These are phyloP conservation scores for Sebastes fasciatus DNA, from an alignment of 2,113 vertebrate species.

Conservation along the genomic window DNA sequence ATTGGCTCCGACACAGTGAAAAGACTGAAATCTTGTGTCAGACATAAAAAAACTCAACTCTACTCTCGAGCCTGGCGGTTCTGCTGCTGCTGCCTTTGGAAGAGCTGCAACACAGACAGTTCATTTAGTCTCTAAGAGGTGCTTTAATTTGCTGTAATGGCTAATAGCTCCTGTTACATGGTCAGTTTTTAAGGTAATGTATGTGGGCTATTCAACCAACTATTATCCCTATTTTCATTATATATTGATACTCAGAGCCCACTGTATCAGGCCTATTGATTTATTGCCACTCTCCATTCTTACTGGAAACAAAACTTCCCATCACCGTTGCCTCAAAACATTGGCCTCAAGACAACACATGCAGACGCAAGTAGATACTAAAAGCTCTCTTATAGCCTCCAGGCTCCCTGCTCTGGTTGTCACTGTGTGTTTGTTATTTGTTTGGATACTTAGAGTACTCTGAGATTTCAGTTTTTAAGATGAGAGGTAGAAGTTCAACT, in stretches of 20 bases:
- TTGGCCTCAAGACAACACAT: conserved; percentile 54
- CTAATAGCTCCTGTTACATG: conserved; percentile 2
- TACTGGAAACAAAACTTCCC: conserved; percentile 48
- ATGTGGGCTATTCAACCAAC: conserved; percentile 22
- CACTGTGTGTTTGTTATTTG: conserved; percentile 38
- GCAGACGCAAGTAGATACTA: conserved; percentile 25
- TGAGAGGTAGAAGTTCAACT: conserved; percentile 35
- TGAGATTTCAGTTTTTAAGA: conserved; percentile 46
- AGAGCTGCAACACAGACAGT: neutral
- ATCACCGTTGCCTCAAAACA: conserved; percentile 50
- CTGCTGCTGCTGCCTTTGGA: neutral
- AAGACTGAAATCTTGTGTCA: neutral
- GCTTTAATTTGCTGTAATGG: conserved; percentile 1
- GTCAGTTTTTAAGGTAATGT: conserved; percentile 17
- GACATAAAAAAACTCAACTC: neutral
- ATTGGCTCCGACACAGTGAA: neutral
- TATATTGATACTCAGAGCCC: conserved; percentile 13
- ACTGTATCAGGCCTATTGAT: conserved; percentile 25
- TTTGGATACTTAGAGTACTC: conserved; percentile 36
- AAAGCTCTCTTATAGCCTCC: conserved; percentile 52
- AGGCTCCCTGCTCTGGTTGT: conserved; percentile 50
- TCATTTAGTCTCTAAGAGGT: neutral
- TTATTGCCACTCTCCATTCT: conserved; percentile 22
- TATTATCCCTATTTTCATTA: conserved; percentile 17
- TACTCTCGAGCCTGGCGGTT: neutral